These are phyloP conservation scores for Lepidochrysops patricia DNA, from an alignment of 2,888 invertebrate genomes.

Conservation along the genomic window DNA sequence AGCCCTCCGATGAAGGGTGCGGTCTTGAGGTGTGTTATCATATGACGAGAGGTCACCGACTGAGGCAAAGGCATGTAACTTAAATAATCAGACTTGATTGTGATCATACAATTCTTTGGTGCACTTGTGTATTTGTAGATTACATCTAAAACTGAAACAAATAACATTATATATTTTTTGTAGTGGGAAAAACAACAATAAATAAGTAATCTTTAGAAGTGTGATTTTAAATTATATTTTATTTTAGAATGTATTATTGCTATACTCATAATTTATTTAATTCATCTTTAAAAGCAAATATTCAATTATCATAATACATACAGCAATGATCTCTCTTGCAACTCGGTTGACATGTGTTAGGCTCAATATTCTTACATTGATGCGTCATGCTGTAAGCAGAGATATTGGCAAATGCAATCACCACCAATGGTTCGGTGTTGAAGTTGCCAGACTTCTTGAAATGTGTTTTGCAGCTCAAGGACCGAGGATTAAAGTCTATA, in stretches of 20 bases:
- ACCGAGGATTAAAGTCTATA: constrained; percentile 33
- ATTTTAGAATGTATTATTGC: no score
- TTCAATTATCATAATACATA: constrained; percentile 35
- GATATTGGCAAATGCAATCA: constrained; percentile 49
- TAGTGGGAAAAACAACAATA: no score
- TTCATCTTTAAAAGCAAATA: not conserved
- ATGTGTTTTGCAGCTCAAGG: constrained; percentile 34
- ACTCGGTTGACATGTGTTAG: constrained; percentile 41
- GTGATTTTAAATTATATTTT: no score
- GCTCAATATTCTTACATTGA: constrained; percentile 40
- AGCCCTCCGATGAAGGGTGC: constrained; percentile 50
- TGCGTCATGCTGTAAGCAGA: constrained; percentile 33
- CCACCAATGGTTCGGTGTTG: constrained; percentile 47
- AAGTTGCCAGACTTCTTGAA: constrained; percentile 45
- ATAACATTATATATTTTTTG: constrained; percentile 15
- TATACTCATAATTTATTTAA: no score
- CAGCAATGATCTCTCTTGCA: constrained; percentile 53
- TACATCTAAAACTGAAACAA: constrained; percentile 55
- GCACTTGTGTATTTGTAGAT: constrained; percentile 40
- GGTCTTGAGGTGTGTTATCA: constrained; percentile 32
- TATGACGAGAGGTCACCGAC: constrained; percentile 40
- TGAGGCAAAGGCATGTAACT: constrained; percentile 46
- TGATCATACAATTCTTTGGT: constrained; percentile 53
- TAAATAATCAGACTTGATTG: constrained; percentile 41
- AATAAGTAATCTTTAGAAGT: no score